Evolutionary conservation across 2,797 vertebrate species (phyloP).

Genomic region (Podargus strigoides): DNA sequence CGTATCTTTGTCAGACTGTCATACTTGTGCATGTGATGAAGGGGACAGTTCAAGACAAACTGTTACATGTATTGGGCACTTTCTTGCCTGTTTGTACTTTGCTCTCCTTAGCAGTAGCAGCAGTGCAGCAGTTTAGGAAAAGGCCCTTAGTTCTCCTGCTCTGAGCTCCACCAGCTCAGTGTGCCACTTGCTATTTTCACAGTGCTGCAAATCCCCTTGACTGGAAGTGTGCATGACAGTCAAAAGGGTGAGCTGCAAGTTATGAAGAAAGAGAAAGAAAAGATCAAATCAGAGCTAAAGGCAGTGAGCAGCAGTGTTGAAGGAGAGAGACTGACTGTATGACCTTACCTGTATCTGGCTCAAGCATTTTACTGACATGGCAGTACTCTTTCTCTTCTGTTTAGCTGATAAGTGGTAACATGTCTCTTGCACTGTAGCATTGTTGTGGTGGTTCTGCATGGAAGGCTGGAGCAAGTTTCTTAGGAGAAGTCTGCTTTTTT

Average conservation of each 20-base stretch:
- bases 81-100: not conserved
- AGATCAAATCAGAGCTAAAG: not conserved
- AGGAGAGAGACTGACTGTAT: not conserved
- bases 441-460: not conserved
- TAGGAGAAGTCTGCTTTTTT: not conserved
- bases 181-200: not conserved
- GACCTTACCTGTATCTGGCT: not conserved
- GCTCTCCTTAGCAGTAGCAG: not conserved
- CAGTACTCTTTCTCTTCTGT: not conserved
- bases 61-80: not conserved
- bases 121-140: not conserved
- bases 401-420: not conserved
- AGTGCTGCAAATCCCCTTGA: not conserved
- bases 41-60: not conserved
- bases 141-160: not conserved
- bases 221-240: no score
- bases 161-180: not conserved
- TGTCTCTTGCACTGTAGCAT: not conserved
- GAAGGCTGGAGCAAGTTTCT: not conserved
- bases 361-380: not conserved
- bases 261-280: not conserved
- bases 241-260: not conserved
- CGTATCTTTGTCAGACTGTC: not conserved
- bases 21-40: not conserved
- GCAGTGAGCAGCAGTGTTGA: not conserved